Conservation (phyloP, 2,888 invertebrate species). For the Drosophila mayaguana region DNA sequence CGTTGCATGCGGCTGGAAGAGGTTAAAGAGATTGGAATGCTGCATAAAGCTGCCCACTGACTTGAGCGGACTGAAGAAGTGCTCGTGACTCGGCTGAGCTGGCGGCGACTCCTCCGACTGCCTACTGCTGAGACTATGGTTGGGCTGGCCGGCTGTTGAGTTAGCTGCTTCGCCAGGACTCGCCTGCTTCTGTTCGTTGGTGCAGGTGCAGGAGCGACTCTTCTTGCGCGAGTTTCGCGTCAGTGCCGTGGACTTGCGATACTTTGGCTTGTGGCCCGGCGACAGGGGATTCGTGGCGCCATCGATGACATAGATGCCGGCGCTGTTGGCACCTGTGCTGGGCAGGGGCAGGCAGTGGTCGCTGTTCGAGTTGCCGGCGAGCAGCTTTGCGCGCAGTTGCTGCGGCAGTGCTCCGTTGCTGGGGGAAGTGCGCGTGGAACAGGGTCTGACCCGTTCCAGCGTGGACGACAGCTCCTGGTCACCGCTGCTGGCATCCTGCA, state of each 20-base stretch:
- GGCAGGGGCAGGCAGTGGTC: slow-evolving; percentile 63
- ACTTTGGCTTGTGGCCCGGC: slow-evolving; percentile 80
- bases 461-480: slow-evolving; percentile 58
- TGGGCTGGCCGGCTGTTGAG: slow-evolving; percentile 25
- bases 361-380: slow-evolving; percentile 60
- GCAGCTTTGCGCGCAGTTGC: slow-evolving; percentile 55
- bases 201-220: slow-evolving; percentile 73
- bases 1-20: slow-evolving; percentile 74
- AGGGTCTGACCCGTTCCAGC: slow-evolving; percentile 52
- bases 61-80: slow-evolving; percentile 85
- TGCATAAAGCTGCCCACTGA: slow-evolving; percentile 85
- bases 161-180: slow-evolving; percentile 28
- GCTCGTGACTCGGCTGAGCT: slow-evolving; percentile 75
- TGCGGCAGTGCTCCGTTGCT: slow-evolving; percentile 58
- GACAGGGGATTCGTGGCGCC: slow-evolving; percentile 68
- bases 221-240: slow-evolving; percentile 62
- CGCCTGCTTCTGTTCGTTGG: slow-evolving; percentile 47
- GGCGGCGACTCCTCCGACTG: slow-evolving; percentile 42
- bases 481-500: slow-evolving; percentile 38
- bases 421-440: slow-evolving; percentile 60
- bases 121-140: slow-evolving; percentile 40
- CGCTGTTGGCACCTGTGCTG: slow-evolving; percentile 29
- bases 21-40: slow-evolving; percentile 84
- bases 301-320: slow-evolving; percentile 78
- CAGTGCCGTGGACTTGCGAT: slow-evolving; percentile 70